phyloP scores from a whole-genome alignment of 2,888 invertebrate genomes.

The Coenonympha glycerion region DNA sequence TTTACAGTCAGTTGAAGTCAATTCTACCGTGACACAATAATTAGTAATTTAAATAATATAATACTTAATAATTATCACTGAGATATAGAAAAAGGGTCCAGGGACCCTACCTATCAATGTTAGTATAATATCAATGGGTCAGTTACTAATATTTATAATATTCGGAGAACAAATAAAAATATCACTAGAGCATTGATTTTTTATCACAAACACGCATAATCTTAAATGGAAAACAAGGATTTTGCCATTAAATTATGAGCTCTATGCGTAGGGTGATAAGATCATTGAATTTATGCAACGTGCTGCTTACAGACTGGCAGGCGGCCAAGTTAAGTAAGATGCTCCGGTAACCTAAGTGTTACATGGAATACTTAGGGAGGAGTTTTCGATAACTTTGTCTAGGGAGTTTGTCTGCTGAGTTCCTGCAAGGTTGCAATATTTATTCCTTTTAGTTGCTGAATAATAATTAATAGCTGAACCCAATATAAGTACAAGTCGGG shows the following conservation, averaged over 20 bases:
- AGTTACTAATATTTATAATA: no score
- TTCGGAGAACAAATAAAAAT: constrained; percentile 11
- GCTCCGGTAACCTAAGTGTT: constrained; percentile 19
- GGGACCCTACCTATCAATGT: no score
- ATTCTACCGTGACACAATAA: no score
- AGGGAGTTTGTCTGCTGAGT: neutral
- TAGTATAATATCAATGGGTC: no score
- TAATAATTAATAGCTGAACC: neutral
- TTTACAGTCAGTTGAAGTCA: no score
- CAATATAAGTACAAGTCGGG: neutral
- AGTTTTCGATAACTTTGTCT: constrained; percentile 18
- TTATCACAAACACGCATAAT: constrained; percentile 15
- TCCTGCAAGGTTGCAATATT: constrained; percentile 7
- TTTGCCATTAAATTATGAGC: neutral
- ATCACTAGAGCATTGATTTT: constrained; percentile 16
- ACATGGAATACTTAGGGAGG: constrained; percentile 20
- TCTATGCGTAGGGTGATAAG: constrained; percentile 5
- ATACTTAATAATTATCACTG: no score
- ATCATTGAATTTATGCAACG: neutral
- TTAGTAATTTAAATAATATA: no score
- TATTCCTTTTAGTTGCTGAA: neutral
- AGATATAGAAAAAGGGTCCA: no score
- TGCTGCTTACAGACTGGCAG: constrained; percentile 17
- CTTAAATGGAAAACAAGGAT: constrained; percentile 10
- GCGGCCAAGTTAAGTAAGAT: constrained; percentile 18